These are phyloP conservation scores for Dynastes maya DNA, from an alignment of 2,888 invertebrate species.

Conservation along the genomic window DNA sequence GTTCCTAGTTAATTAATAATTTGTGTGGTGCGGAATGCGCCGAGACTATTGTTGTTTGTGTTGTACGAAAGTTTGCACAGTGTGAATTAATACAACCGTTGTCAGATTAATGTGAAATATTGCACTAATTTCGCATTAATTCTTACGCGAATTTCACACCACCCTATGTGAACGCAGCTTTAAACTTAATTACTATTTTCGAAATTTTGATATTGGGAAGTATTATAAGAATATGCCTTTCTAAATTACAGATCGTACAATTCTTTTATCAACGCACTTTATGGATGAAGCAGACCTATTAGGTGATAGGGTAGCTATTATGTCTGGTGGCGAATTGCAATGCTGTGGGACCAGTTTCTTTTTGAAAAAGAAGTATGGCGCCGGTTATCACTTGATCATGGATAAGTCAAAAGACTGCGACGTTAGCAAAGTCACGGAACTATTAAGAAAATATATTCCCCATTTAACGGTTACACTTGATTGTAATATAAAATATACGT, in stretches of 20 bases:
- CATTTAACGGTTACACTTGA: conserved; percentile 68
- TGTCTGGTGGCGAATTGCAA: conserved; percentile 86
- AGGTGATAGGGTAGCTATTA: conserved; percentile 90
- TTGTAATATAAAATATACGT: not conserved
- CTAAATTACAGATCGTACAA: conserved; percentile 73
- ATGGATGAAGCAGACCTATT: conserved; percentile 94
- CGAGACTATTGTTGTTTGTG: too few species aligned
- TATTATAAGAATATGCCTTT: too few species aligned
- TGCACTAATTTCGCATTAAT: too few species aligned
- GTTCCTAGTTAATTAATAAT: too few species aligned
- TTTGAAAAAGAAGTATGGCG: conserved; percentile 89
- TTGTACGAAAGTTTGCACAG: too few species aligned
- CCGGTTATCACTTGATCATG: conserved; percentile 86
- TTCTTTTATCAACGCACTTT: conserved; percentile 89
- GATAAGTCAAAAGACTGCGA: conserved; percentile 76
- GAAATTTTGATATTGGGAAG: too few species aligned
- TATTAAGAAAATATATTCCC: conserved; percentile 79
- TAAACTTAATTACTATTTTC: too few species aligned
- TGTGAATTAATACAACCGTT: too few species aligned
- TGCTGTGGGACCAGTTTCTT: conserved; percentile 88
- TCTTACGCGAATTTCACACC: too few species aligned
- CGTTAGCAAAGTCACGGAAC: conserved; percentile 72
- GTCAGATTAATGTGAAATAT: too few species aligned
- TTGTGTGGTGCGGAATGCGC: too few species aligned
- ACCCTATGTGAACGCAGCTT: too few species aligned